A percentile compares a stretch with the other conserved stretches of the same genome.
phyloP scores from a whole-genome alignment of 2,888 invertebrate species.

The Volucella bombylans region DNA sequence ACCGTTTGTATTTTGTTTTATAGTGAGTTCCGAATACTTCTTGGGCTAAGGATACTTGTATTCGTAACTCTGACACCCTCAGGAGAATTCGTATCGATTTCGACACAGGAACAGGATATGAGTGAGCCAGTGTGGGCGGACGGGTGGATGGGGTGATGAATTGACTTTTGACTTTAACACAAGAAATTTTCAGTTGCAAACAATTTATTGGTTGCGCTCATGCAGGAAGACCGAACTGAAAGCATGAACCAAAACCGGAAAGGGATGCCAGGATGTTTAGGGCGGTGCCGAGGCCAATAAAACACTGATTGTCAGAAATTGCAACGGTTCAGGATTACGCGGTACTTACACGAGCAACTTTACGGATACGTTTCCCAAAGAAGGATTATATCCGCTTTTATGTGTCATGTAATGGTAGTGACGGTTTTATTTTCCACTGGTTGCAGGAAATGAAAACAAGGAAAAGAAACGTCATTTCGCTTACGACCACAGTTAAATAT shows the following conservation, averaged over 20 bases:
- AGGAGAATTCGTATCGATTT: conserved; percentile 18
- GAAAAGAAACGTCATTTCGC: conserved; percentile 4
- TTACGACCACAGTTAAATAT: conserved; percentile 42
- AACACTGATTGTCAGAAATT: conserved; percentile 62
- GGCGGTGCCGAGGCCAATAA: conserved; percentile 38
- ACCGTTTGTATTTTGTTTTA: conserved; percentile 35
- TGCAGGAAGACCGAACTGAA: conserved; percentile 26
- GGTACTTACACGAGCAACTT: conserved; percentile 23
- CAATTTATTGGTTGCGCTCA: conserved; percentile 52
- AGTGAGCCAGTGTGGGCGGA: neutral
- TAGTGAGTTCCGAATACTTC: conserved; percentile 17
- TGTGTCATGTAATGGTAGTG: neutral
- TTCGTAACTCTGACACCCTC: neutral
- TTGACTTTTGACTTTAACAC: conserved; percentile 63
- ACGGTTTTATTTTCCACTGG: conserved; percentile 11
- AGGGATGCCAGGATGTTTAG: conserved; percentile 31
- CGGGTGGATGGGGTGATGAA: conserved; percentile 45
- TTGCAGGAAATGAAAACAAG: conserved; percentile 18
- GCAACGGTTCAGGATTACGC: conserved; percentile 48
- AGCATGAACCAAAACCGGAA: conserved; percentile 5
- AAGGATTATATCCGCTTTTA: conserved; percentile 40
- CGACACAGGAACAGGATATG: conserved; percentile 5
- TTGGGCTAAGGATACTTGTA: conserved; percentile 15
- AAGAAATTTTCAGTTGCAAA: conserved; percentile 28
- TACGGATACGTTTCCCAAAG: conserved; percentile 17